Evolutionary conservation across 2,797 vertebrate species (phyloP).

Genomic region (Siniperca scherzeri): DNA sequence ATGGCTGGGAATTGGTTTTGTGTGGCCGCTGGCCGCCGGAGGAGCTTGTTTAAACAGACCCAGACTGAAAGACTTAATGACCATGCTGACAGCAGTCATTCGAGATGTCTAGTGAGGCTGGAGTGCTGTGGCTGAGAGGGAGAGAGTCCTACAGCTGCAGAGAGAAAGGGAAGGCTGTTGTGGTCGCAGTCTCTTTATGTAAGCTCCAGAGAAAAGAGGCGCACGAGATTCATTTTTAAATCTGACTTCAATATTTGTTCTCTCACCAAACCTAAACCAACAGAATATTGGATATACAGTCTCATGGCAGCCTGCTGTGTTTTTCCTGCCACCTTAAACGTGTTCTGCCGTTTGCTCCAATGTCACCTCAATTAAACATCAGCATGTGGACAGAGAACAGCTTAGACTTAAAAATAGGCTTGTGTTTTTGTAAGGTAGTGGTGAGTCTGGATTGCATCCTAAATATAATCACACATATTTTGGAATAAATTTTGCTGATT

Average conservation of each 20-base stretch:
- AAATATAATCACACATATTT: constrained; percentile 65
- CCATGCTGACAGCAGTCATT: constrained; percentile 80
- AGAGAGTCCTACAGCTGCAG: constrained; percentile 60
- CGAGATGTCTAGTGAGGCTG: constrained; percentile 75
- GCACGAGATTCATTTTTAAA: constrained; percentile 58
- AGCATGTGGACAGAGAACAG: constrained; percentile 65
- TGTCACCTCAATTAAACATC: constrained; percentile 74
- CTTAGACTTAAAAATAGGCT: constrained; percentile 52
- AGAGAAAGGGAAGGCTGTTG: constrained; percentile 64
- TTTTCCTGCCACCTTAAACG: constrained; percentile 75
- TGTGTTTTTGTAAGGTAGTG: constrained; percentile 64
- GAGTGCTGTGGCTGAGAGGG: constrained; percentile 62
- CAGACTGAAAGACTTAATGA: constrained; percentile 79
- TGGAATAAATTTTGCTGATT: constrained; percentile 55
- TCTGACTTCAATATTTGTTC: constrained; percentile 67
- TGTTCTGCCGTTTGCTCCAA: constrained; percentile 60
- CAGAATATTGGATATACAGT: constrained; percentile 61
- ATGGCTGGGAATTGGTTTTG: constrained; percentile 59
- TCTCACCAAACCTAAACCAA: constrained; percentile 70
- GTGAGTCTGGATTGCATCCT: constrained; percentile 60
- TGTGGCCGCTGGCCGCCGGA: constrained; percentile 67
- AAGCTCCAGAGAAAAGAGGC: constrained; percentile 63
- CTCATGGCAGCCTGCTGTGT: constrained; percentile 60
- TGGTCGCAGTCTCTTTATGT: constrained; percentile 65
- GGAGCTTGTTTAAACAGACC: constrained; percentile 78